Evolutionary conservation across 2,113 vertebrate species (phyloP).

Genomic region (Rousettus leschenaultii): DNA sequence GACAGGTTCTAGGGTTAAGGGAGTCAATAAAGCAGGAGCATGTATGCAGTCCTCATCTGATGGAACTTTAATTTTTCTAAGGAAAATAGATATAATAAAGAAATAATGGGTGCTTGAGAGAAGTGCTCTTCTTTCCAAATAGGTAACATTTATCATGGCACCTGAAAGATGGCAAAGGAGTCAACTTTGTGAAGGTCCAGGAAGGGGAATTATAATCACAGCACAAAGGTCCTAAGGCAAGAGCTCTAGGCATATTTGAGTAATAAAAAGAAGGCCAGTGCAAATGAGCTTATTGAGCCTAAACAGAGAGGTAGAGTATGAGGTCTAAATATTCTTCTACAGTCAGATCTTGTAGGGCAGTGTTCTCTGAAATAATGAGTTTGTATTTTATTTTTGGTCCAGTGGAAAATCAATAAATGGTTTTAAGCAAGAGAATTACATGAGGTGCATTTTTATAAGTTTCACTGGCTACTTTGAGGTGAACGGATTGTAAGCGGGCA

Average conservation of each 20-base stretch:
- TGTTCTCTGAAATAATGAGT: background rate
- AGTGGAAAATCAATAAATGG: background rate
- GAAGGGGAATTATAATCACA: background rate
- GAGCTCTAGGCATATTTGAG: background rate
- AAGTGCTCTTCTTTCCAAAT: background rate
- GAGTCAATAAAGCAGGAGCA: background rate
- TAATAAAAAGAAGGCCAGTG: background rate
- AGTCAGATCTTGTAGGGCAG: background rate
- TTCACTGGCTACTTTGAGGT: background rate
- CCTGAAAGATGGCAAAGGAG: background rate
- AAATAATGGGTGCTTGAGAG: background rate
- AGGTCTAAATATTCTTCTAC: background rate
- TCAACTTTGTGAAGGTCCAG: background rate
- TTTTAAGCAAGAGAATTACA: background rate
- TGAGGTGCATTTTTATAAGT: background rate
- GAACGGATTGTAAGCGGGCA: background rate
- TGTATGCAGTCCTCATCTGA: background rate
- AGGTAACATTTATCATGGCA: background rate
- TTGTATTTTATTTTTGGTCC: background rate
- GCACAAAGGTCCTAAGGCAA: background rate
- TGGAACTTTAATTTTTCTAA: background rate
- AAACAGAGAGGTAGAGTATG: background rate
- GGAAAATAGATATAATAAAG: background rate
- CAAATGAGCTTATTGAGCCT: background rate
- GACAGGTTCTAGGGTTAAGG: background rate